A percentile compares a stretch with the other conserved stretches of the same genome.
Evolutionary conservation across 2,113 vertebrate species (phyloP).

Genomic region (Dascyllus trimaculatus): DNA sequence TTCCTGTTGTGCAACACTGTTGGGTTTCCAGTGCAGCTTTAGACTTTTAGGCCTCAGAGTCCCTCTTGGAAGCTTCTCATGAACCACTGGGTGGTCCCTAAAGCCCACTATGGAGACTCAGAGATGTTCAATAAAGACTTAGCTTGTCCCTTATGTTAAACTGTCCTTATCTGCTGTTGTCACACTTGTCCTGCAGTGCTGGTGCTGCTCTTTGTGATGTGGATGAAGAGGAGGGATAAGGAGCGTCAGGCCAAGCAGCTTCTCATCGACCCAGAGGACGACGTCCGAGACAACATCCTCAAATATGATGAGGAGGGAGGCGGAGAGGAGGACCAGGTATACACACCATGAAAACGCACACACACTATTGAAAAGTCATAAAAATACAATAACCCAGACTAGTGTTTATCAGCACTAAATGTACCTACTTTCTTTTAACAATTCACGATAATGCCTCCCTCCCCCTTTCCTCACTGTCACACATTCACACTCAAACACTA

Average conservation of each 20-base stretch:
- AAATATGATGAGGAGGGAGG: slow-evolving; percentile 99
- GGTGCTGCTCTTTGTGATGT: slow-evolving; percentile 96
- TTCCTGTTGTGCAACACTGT: background rate
- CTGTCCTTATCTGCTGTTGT: slow-evolving; percentile 9
- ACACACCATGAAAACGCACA: slow-evolving; percentile 19
- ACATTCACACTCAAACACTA: background rate
- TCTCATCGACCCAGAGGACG: slow-evolving; percentile 96
- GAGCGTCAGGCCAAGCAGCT: slow-evolving; percentile 97
- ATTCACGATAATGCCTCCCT: background rate
- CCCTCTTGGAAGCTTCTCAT: background rate
- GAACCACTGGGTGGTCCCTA: background rate
- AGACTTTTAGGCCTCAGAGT: background rate
- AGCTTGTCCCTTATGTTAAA: background rate
- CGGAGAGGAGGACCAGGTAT: slow-evolving; percentile 98
- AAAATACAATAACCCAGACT: too few relatives aligned
- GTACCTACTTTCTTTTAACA: background rate
- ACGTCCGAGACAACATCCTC: slow-evolving; percentile 96
- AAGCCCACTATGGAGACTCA: background rate
- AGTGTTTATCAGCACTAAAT: too few relatives aligned
- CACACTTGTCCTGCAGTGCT: slow-evolving; percentile 84
- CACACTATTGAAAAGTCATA: too few relatives aligned
- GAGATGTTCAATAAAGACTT: background rate
- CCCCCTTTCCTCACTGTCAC: background rate
- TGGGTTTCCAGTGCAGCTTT: background rate
- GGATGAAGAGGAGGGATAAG: slow-evolving; percentile 98